Evolutionary conservation across 2,113 vertebrate species (phyloP).

Genomic region (Microcebus griseorufus): DNA sequence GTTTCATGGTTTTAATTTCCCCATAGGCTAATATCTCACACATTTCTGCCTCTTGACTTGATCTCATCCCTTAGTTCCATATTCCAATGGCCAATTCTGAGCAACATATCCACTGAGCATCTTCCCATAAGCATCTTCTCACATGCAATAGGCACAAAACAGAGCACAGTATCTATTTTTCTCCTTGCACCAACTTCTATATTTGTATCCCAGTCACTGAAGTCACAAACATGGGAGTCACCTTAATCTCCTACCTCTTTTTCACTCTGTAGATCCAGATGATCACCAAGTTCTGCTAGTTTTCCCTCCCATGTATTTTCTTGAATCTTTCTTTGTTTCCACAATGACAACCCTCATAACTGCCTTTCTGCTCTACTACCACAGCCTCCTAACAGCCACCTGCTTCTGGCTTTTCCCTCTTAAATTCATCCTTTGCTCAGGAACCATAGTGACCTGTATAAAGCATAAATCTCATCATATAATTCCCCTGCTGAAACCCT

Average conservation of each 20-base stretch:
- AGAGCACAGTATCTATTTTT: background rate
- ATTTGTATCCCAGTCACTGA: background rate
- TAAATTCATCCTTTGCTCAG: slow-evolving; percentile 51
- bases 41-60: background rate
- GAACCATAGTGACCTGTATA: background rate
- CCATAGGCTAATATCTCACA: background rate
- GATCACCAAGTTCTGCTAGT: background rate
- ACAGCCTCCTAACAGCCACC: background rate
- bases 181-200: background rate
- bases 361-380: background rate
- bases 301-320: background rate
- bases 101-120: background rate
- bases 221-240: background rate
- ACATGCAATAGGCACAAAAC: background rate
- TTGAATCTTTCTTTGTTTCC: background rate
- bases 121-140: background rate
- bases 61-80: background rate
- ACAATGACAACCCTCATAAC: background rate
- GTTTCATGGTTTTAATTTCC: background rate
- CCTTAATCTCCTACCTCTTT: background rate
- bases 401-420: slow-evolving; percentile 31
- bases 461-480: slow-evolving; percentile 50
- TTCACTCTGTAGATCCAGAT: background rate
- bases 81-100: background rate
- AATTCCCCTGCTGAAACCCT: background rate